These are phyloP conservation scores for Drosophila baimaii DNA, from an alignment of 1,140 invertebrate genomes.

Conservation along the genomic window DNA sequence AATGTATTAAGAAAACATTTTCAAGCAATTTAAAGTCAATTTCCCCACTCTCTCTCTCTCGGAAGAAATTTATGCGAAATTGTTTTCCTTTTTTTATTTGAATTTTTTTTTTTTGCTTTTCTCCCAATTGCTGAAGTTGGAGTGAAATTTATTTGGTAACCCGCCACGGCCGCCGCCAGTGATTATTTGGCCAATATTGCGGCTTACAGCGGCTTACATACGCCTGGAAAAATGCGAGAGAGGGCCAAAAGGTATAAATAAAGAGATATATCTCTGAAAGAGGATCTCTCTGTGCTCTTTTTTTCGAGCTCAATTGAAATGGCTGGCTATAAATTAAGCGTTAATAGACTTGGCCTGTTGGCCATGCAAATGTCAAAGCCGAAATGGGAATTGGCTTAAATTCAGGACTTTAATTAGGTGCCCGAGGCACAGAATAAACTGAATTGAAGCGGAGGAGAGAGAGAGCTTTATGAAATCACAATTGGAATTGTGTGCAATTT, in stretches of 20 bases:
- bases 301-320: slow-evolving; percentile 21
- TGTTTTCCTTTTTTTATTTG: slow-evolving; percentile 27
- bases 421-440: not conserved
- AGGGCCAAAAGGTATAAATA: slow-evolving; percentile 23
- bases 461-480: slow-evolving; percentile 43
- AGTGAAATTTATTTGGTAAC: slow-evolving; percentile 27
- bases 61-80: slow-evolving; percentile 43
- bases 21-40: slow-evolving; percentile 63
- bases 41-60: slow-evolving; percentile 12
- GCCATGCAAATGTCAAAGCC: slow-evolving; percentile 56
- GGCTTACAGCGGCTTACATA: slow-evolving; percentile 49
- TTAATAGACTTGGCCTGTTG: slow-evolving; percentile 59
- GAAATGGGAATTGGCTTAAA: slow-evolving; percentile 25
- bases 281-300: slow-evolving; percentile 1
- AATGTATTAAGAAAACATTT: slow-evolving; percentile 68
- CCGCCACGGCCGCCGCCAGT: slow-evolving; percentile 11
- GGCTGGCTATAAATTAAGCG: slow-evolving; percentile 60
- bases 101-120: not conserved
- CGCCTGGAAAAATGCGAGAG: slow-evolving; percentile 30
- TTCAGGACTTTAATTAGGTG: slow-evolving; percentile 35
- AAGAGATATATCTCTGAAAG: slow-evolving; percentile 26
- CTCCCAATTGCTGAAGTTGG: slow-evolving; percentile 8
- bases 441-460: slow-evolving; percentile 1
- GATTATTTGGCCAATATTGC: slow-evolving; percentile 55
- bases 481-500: slow-evolving; percentile 41